These are phyloP conservation scores for Ctenicera cuprea DNA, from an alignment of 2,888 invertebrate genomes.

Conservation along the genomic window DNA sequence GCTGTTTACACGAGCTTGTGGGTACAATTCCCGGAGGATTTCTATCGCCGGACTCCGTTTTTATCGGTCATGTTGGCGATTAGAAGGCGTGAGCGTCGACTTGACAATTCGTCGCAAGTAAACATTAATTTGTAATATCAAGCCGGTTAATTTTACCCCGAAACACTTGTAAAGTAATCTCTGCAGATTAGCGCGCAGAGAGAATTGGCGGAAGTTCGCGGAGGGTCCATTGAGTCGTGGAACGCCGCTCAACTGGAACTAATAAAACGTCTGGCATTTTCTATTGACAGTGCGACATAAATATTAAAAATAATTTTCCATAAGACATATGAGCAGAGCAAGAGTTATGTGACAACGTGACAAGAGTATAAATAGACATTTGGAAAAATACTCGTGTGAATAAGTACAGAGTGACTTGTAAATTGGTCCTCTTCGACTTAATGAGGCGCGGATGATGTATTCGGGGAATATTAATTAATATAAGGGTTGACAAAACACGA, in stretches of 20 bases:
- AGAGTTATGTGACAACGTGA: conserved; percentile 64
- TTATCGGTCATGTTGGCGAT: conserved; percentile 31
- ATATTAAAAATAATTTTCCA: conserved; percentile 67
- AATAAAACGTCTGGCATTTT: conserved; percentile 61
- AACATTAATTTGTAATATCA: conserved; percentile 28
- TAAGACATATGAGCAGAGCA: conserved; percentile 61
- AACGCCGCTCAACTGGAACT: conserved; percentile 59
- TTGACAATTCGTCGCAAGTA: neutral
- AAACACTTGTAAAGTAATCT: conserved; percentile 34
- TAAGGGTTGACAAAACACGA: conserved; percentile 63
- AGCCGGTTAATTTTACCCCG: conserved; percentile 31
- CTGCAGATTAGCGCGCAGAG: conserved; percentile 41
- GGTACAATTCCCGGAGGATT: conserved; percentile 43
- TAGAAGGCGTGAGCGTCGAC: neutral
- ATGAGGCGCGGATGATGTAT: conserved; percentile 68
- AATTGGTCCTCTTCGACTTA: conserved; percentile 68
- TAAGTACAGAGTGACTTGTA: conserved; percentile 67
- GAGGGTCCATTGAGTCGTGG: conserved; percentile 44
- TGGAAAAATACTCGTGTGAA: conserved; percentile 64
- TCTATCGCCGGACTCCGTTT: conserved; percentile 40
- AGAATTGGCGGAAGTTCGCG: conserved; percentile 51
- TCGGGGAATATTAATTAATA: conserved; percentile 68
- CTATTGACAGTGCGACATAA: conserved; percentile 62
- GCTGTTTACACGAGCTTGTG: conserved; percentile 33
- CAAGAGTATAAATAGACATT: conserved; percentile 66